Base-by-base conservation (phyloP, 2,888 invertebrate genomes). In the Eugnorisma glareosa region DNA sequence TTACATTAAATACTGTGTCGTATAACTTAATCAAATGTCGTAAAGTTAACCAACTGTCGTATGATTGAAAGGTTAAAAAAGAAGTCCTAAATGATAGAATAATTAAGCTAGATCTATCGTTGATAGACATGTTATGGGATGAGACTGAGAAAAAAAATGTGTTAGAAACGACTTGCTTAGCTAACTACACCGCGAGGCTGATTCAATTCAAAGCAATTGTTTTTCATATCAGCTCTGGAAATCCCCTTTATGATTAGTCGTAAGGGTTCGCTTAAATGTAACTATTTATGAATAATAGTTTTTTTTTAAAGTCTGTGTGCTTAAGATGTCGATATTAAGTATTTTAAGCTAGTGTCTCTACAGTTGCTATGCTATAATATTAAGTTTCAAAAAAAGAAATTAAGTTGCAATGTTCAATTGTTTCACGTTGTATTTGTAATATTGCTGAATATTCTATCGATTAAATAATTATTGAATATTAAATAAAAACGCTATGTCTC, bases 391-490 rank as follows among this genome's bases (percentile, higher is more conserved):
- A 92, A 93, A 92, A 92, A 88, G 64, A 86, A 79, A 91, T 94
- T 95, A 91, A 93, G 93, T 96, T 96, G 96, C 96, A 91, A 93
- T 93, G 92, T 95, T 95, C 92, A 89, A 94, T 95, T 95, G 94
- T 96, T 96, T 96, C 94, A 94, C 93, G 96, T 96, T 96, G 96
- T 96, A 96, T 96, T 96, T 96, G 94, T 96, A 96, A 95, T 93
- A 94, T 93, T 96, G 96, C 96, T 96, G 92, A 94, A 96, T 96
- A 96, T 96, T 96, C 95, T 96, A 96, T 96, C 92, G 93, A 96
- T 94, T 93, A 93, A 94, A 94, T 90, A 94, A 95, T 94, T 95
- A 95, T 96, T 96, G 93, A 95, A 95, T 95, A 95, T 95, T 96
- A 91, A 96, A 96, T 96, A 96, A 96, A 95, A 96, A 95, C 91